Conservation (phyloP, 2,888 invertebrate species). For the Tachina fera region DNA sequence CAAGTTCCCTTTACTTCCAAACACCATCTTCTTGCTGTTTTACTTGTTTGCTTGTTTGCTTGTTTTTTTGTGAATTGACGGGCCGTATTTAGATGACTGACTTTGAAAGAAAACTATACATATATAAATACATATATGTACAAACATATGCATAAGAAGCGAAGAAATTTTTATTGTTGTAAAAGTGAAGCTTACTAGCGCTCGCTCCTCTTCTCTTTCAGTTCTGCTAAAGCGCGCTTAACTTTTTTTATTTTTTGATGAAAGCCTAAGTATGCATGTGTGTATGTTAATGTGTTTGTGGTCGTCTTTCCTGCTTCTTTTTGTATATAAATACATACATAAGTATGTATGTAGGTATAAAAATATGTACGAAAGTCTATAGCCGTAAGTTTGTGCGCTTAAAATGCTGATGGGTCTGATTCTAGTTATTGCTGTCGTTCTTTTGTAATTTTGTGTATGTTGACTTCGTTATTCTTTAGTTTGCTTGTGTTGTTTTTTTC, state of each 20-base stretch:
- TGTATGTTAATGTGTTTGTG: slow-evolving; percentile 15
- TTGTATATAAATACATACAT: not conserved
- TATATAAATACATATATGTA: not conserved
- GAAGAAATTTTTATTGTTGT: slow-evolving; percentile 25
- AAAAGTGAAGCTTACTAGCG: slow-evolving; percentile 36
- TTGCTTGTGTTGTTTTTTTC: slow-evolving; percentile 17
- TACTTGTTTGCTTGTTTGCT: slow-evolving; percentile 35
- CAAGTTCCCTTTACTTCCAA: slow-evolving; percentile 20
- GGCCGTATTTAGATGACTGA: slow-evolving; percentile 44
- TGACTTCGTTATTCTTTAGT: slow-evolving; percentile 50
- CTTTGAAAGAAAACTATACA: not conserved
- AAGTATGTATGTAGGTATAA: not conserved
- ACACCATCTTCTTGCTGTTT: slow-evolving; percentile 10
- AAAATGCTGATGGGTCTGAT: slow-evolving; percentile 57
- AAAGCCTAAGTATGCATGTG: slow-evolving; percentile 29
- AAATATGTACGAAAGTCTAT: not conserved
- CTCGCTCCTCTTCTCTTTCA: slow-evolving; percentile 37
- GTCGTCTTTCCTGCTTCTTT: slow-evolving; percentile 14
- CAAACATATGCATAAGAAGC: not conserved
- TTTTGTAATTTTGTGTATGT: slow-evolving; percentile 46
- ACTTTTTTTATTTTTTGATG: slow-evolving; percentile 9
- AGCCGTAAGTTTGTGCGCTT: slow-evolving; percentile 9
- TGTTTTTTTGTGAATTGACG: slow-evolving; percentile 47
- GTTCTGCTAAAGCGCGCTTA: slow-evolving; percentile 35
- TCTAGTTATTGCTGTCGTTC: slow-evolving; percentile 45